These are phyloP conservation scores for Psittacara wagleri DNA, from an alignment of 2,113 vertebrate species.

Conservation along the genomic window DNA sequence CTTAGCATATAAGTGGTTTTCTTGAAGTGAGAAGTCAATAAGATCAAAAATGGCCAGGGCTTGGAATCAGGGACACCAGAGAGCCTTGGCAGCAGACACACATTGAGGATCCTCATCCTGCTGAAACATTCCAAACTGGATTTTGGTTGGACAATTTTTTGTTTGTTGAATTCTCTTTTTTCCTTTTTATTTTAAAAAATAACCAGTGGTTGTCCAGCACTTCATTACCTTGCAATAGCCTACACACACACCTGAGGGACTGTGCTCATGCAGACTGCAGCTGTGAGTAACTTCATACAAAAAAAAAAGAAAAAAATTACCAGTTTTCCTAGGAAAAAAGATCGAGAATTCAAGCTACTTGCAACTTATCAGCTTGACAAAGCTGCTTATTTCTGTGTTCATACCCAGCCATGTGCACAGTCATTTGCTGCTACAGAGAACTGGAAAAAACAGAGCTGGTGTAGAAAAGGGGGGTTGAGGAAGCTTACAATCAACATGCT, in stretches of 20 bases:
- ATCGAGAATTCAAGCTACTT: background rate
- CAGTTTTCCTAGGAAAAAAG: background rate
- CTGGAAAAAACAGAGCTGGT: background rate
- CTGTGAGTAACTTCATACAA: background rate
- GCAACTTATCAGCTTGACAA: background rate
- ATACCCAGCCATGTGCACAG: background rate
- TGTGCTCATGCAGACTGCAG: background rate
- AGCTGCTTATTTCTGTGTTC: background rate
- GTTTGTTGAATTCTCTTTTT: background rate
- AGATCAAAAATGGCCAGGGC: background rate
- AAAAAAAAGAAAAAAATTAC: background rate
- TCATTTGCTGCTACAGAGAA: background rate
- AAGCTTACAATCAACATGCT: background rate
- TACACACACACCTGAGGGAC: background rate
- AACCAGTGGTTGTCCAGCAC: background rate
- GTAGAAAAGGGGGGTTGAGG: background rate
- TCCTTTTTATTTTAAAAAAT: background rate
- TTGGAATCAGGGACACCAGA: background rate
- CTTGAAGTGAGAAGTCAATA: background rate
- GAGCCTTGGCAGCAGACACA: background rate
- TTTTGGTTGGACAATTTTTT: background rate
- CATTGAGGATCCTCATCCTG: background rate
- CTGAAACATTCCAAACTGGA: background rate
- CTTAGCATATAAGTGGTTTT: background rate
- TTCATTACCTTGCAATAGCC: background rate